A percentile compares a stretch with the other conserved stretches of the same genome.
These are phyloP conservation scores for Ernsta delagoae DNA, from an alignment of 2,888 invertebrate species.

Conservation along the genomic window DNA sequence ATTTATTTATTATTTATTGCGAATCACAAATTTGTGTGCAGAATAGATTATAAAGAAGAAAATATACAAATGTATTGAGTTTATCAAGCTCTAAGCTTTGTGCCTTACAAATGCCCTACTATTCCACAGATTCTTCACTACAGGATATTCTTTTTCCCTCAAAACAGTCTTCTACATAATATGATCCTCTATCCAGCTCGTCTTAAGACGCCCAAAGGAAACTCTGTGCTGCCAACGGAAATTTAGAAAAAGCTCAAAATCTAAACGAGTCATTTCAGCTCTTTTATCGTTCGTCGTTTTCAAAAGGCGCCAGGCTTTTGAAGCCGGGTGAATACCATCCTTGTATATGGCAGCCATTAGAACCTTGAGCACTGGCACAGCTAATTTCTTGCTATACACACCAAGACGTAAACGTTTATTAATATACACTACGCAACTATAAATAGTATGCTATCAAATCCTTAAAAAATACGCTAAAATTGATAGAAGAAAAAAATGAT, in stretches of 20 bases:
- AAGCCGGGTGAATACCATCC: conserved; percentile 24
- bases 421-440: too few species aligned
- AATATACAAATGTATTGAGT: too few species aligned
- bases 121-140: neutral
- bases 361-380: neutral
- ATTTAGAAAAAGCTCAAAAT: conserved; percentile 36
- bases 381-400: neutral
- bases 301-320: conserved; percentile 32
- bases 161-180: neutral
- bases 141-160: neutral
- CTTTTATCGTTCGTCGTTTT: conserved; percentile 31
- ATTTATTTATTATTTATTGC: too few species aligned
- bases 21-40: too few species aligned
- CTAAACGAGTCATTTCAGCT: conserved; percentile 37
- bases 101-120: neutral
- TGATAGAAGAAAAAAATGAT: too few species aligned
- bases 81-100: neutral
- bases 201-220: conserved; percentile 11
- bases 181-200: neutral
- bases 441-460: too few species aligned
- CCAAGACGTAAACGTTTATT: too few species aligned
- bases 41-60: too few species aligned
- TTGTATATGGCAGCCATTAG: conserved; percentile 8
- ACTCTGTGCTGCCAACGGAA: conserved; percentile 20
- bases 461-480: too few species aligned